Evolutionary conservation across 2,113 vertebrate species (phyloP).

Genomic region (Atractosteus spatula): DNA sequence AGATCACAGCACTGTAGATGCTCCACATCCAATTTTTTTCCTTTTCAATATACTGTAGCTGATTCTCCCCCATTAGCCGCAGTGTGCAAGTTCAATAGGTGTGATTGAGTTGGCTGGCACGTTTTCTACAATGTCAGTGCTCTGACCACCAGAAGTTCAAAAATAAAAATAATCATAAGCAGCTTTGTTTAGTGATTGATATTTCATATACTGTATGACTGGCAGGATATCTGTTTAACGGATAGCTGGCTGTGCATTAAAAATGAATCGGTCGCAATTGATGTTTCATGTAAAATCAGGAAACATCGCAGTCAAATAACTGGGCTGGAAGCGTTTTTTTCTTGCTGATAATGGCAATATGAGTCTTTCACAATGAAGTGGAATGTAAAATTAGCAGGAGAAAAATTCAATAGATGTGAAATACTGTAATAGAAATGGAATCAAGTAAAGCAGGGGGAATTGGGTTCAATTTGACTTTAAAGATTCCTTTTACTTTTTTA

Average conservation of each 20-base stretch:
- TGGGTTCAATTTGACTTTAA: too few species aligned
- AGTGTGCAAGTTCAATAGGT: background rate
- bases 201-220: background rate
- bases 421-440: too few species aligned
- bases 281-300: background rate
- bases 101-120: background rate
- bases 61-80: background rate
- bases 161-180: background rate
- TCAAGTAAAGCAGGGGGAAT: too few species aligned
- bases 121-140: background rate
- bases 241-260: background rate
- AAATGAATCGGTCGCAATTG: background rate
- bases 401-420: too few species aligned
- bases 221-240: background rate
- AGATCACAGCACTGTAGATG: background rate
- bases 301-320: background rate
- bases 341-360: too few species aligned
- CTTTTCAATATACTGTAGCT: background rate
- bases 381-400: too few species aligned
- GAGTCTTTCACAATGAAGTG: too few species aligned
- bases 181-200: constrained; percentile 4
- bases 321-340: background rate
- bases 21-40: background rate
- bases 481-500: too few species aligned
- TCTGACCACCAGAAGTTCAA: background rate